These are phyloP conservation scores for Hesperia comma DNA, from an alignment of 2,888 invertebrate species.

Conservation along the genomic window DNA sequence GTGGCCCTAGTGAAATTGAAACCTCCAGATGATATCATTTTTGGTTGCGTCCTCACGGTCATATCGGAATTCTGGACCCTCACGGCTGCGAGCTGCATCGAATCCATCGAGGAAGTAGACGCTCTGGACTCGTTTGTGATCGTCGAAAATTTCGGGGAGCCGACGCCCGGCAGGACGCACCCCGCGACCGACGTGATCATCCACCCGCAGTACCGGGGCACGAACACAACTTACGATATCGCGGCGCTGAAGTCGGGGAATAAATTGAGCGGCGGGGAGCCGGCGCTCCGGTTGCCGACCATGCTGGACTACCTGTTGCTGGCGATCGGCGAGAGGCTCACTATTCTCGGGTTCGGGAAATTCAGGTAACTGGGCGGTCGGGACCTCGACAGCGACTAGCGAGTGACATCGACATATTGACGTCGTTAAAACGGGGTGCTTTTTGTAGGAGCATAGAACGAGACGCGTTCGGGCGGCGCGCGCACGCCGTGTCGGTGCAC, in stretches of 20 bases:
- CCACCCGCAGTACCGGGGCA: conserved; percentile 62
- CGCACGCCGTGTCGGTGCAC: conserved; percentile 41
- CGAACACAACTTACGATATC: conserved; percentile 57
- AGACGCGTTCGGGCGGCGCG: conserved; percentile 32
- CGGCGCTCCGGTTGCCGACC: conserved; percentile 49
- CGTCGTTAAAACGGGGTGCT: conserved; percentile 21
- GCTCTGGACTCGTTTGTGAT: conserved; percentile 67
- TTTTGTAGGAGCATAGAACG: conserved; percentile 49
- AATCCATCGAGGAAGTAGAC: conserved; percentile 67
- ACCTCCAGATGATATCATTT: conserved; percentile 56
- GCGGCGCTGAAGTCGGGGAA: conserved; percentile 58
- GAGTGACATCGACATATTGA: background rate
- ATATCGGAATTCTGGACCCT: conserved; percentile 61
- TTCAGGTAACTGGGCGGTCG: conserved; percentile 54
- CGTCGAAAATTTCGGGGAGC: conserved; percentile 52
- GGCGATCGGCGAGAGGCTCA: conserved; percentile 63
- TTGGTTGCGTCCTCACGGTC: conserved; percentile 68
- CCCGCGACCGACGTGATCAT: conserved; percentile 57
- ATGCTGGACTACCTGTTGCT: conserved; percentile 57
- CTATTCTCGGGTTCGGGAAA: conserved; percentile 62
- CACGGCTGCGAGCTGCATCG: conserved; percentile 72
- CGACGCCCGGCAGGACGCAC: conserved; percentile 48
- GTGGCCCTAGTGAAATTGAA: conserved; percentile 63
- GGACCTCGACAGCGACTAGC: background rate
- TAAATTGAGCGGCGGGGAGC: conserved; percentile 42